Evolutionary conservation across 2,113 vertebrate species (phyloP).

Genomic region (Benitochromis conjunctus): DNA sequence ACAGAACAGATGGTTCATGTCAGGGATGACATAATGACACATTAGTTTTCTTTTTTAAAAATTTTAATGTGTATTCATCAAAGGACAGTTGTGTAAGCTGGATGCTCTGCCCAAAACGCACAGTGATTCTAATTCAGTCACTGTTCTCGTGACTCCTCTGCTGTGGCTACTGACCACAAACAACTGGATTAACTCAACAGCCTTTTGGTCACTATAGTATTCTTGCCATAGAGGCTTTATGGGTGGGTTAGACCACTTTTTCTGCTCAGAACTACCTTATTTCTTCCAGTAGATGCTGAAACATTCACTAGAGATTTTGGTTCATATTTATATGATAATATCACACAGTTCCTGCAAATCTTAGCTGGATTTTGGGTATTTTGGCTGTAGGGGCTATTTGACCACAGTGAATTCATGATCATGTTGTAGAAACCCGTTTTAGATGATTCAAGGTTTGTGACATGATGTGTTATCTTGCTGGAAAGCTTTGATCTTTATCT

Average conservation of each 20-base stretch:
- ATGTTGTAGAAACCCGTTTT: not conserved
- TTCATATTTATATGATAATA: not conserved
- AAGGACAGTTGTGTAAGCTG: not conserved
- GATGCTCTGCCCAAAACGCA: not conserved
- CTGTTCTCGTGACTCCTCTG: not conserved
- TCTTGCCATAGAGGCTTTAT: not conserved
- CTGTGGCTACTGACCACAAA: not conserved
- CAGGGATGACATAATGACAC: constrained; percentile 12
- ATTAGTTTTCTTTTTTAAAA: not conserved
- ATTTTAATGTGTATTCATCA: not conserved
- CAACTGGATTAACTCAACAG: not conserved
- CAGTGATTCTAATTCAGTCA: not conserved
- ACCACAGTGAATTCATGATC: not conserved
- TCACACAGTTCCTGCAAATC: not conserved
- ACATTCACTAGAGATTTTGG: not conserved
- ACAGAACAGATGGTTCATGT: constrained; percentile 70
- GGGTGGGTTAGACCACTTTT: not conserved
- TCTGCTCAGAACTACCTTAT: not conserved
- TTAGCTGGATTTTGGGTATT: not conserved
- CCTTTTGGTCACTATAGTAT: not conserved
- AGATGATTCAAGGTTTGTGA: not conserved
- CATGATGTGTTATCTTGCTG: not conserved
- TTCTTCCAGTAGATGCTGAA: not conserved
- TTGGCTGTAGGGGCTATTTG: not conserved
- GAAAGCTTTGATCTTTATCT: not conserved